phyloP scores from a whole-genome alignment of 2,888 invertebrate genomes.

The Candidula unifasciata region DNA sequence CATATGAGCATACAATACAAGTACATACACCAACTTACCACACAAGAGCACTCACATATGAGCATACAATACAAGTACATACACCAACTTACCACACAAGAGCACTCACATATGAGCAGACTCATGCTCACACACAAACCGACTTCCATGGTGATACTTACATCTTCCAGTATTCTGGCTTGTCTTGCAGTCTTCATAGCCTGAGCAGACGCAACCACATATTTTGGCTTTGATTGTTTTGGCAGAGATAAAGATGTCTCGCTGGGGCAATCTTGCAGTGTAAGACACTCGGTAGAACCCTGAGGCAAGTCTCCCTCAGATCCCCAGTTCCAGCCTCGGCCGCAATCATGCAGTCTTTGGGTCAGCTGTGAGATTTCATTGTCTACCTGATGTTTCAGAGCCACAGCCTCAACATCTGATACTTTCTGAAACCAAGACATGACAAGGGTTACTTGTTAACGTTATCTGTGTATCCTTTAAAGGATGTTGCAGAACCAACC shows the following conservation, averaged over 20 bases:
- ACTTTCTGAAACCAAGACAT: conserved; percentile 27
- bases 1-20: too few relatives aligned
- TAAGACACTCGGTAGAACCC: background rate
- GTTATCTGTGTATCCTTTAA: too few relatives aligned
- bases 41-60: too few relatives aligned
- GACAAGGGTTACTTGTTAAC: too few relatives aligned
- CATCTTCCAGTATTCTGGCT: background rate
- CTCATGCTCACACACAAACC: background rate
- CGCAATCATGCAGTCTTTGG: conserved; percentile 15
- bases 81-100: too few relatives aligned
- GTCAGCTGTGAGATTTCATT: conserved; percentile 10
- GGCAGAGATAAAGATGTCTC: background rate
- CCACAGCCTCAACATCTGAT: background rate
- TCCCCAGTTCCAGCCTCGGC: conserved; percentile 10
- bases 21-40: too few relatives aligned
- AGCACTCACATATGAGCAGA: too few relatives aligned
- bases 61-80: too few relatives aligned
- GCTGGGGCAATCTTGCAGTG: background rate
- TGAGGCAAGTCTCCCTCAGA: background rate
- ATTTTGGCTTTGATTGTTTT: background rate
- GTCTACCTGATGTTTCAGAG: background rate
- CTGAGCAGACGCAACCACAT: background rate
- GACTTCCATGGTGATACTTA: background rate
- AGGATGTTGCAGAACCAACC: too few relatives aligned
- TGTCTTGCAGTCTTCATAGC: conserved; percentile 6